Evolutionary conservation across 2,888 invertebrate species (phyloP), one percentile per base, ranked within the genome.

Genomic region (Emmelina monodactyla): DNA sequence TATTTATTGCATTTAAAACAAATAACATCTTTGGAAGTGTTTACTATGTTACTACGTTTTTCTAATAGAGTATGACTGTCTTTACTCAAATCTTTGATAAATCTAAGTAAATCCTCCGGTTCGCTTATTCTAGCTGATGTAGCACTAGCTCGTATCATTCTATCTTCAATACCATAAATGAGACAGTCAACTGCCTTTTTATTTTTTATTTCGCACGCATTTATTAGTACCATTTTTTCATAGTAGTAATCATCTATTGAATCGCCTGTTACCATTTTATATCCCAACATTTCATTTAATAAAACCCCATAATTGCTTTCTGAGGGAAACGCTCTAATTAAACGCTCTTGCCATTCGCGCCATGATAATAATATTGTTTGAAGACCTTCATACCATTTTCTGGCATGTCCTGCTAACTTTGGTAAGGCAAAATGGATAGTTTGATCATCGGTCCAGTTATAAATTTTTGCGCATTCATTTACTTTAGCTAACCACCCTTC

Each of bases 301-400:
- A 44, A 28, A 12, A 42, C 43, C 1, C 41, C 42, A 29, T 46
- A 44, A 29, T 48, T 48, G 10, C 38, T 16, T 10, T 43, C 44
- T 19, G 40, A 39, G 1, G 47, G 45, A 31, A 50, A 50, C 13
- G 41, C 38, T 22, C 33, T 34, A 1, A 41, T 2, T 6, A 50
- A 30, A 32, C 44, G 43, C 3, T 16, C 28, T 15, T 47, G 43
- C 47, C 47, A 47, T 32, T 46, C 31, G 2, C 13, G 14, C 44
- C 48, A 48, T 2, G 39, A 39, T 13, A 43, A 35, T 9, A 41
- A n/a, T 3, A 42, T 35, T 0, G 44, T 25, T 6, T 33, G 35
- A 6, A 32, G 25, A 1, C 45, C 46, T 14, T 45, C 35, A n/a
- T 48, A 48, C 48, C 47, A 49, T 12, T 36, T 31, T 15, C 42